phyloP scores from a whole-genome alignment of 2,113 vertebrate species.

The Arothron firmamentum region DNA sequence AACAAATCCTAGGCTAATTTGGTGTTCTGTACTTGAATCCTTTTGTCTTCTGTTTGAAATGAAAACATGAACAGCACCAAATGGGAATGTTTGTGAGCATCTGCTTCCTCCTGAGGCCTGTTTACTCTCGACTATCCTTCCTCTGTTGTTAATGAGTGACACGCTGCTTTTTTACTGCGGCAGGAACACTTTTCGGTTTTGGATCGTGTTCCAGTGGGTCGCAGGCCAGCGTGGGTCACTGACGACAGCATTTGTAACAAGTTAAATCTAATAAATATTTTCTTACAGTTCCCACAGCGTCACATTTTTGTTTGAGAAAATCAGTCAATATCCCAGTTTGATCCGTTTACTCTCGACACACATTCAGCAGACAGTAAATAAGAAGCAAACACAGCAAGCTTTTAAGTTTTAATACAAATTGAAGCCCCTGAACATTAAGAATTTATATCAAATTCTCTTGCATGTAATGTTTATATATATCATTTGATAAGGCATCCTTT shows the following conservation, averaged over 20 bases:
- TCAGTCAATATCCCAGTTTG: neutral
- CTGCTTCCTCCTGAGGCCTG: neutral
- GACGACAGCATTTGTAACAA: neutral
- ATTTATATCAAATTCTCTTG: conserved; percentile 52
- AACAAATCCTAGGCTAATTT: conserved; percentile 5
- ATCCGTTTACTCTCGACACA: too few species aligned
- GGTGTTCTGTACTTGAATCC: conserved; percentile 9
- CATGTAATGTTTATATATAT: conserved; percentile 46
- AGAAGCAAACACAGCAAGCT: neutral
- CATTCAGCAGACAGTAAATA: neutral
- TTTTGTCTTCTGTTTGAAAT: neutral
- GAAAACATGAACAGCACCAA: conserved; percentile 14
- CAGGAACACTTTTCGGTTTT: conserved; percentile 9
- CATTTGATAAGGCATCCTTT: conserved; percentile 58
- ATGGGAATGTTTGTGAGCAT: conserved; percentile 8
- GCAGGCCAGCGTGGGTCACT: neutral
- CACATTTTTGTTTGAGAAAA: neutral
- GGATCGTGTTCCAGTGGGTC: conserved; percentile 1
- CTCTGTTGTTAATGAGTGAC: conserved; percentile 22
- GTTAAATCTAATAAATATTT: too few species aligned
- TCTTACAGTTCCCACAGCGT: neutral
- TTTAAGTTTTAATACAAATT: conserved; percentile 64
- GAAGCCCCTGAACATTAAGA: conserved; percentile 60
- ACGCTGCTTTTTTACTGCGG: conserved; percentile 19
- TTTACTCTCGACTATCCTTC: neutral